These are phyloP conservation scores for Scortum barcoo DNA, from an alignment of 2,113 vertebrate genomes.

Conservation along the genomic window DNA sequence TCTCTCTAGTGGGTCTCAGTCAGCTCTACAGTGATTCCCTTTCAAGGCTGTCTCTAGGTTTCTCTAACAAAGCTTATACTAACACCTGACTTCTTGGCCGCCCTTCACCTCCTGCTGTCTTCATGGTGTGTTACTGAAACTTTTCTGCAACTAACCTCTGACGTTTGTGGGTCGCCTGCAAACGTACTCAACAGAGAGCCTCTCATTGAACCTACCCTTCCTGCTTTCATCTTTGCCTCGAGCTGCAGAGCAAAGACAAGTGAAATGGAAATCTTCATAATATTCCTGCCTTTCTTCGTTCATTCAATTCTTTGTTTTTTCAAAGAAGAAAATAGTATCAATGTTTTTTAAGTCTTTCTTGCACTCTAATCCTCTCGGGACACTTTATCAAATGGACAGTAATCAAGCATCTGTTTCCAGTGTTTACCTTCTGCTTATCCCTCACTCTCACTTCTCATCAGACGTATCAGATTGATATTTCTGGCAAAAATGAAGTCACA, in stretches of 20 bases:
- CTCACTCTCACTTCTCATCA: background rate
- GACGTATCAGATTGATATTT: no score
- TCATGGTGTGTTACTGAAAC: constrained; percentile 61
- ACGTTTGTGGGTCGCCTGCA: constrained; percentile 68
- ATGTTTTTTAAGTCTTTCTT: constrained; percentile 20
- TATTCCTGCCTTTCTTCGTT: constrained; percentile 49
- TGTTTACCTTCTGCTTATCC: constrained; percentile 18
- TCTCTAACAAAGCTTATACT: constrained; percentile 77
- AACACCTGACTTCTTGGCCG: constrained; percentile 72
- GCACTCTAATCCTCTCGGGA: constrained; percentile 17
- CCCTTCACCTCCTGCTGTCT: constrained; percentile 60
- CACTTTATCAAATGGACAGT: constrained; percentile 1
- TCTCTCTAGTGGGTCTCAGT: constrained; percentile 46
- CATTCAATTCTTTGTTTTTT: constrained; percentile 30
- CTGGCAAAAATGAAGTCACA: background rate
- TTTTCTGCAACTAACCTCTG: constrained; percentile 72
- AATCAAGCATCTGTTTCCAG: background rate
- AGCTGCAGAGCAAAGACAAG: constrained; percentile 54
- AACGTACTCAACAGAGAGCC: constrained; percentile 53
- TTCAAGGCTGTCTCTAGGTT: constrained; percentile 49
- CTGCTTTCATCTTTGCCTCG: constrained; percentile 56
- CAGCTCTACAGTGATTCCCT: constrained; percentile 46
- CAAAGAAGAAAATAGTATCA: constrained; percentile 14
- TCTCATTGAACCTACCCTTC: constrained; percentile 55
- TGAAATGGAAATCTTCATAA: constrained; percentile 38